phyloP scores from a whole-genome alignment of 1,140 invertebrate genomes.

The Hermetia illucens region DNA sequence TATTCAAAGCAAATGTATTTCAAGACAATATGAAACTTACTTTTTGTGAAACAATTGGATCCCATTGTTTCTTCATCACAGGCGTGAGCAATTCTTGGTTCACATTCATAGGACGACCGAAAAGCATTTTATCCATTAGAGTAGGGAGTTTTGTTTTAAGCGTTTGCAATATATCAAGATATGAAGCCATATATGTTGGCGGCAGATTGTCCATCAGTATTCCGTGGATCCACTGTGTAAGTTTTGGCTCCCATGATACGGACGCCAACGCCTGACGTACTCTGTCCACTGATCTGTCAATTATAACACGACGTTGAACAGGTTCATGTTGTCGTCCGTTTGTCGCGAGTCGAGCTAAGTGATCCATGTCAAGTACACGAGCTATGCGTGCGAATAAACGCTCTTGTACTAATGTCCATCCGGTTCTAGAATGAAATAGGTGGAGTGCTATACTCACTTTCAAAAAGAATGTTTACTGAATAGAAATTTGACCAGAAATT shows the following conservation, averaged over 20 bases:
- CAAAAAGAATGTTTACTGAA: no score
- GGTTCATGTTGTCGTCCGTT: slow-evolving; percentile 43
- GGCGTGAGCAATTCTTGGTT: slow-evolving; percentile 37
- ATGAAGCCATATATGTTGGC: slow-evolving; percentile 51
- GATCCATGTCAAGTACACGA: slow-evolving; percentile 54
- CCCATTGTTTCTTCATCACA: slow-evolving; percentile 63
- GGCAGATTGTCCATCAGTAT: slow-evolving; percentile 56
- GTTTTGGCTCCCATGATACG: slow-evolving; percentile 50
- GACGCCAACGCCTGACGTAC: slow-evolving; percentile 51
- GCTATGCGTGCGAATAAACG: slow-evolving; percentile 50
- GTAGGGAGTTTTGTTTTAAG: slow-evolving; percentile 58
- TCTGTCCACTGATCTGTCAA: slow-evolving; percentile 56
- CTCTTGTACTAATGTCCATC: slow-evolving; percentile 51
- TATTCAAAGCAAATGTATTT: slow-evolving; percentile 18
- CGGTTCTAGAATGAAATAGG: slow-evolving; percentile 35
- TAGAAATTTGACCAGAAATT: no score
- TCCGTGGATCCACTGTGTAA: slow-evolving; percentile 67
- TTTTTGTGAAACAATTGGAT: slow-evolving; percentile 39
- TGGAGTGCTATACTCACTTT: no score
- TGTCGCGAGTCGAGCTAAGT: slow-evolving; percentile 47
- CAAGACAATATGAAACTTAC: slow-evolving; percentile 9
- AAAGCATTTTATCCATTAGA: slow-evolving; percentile 64
- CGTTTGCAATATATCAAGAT: slow-evolving; percentile 68
- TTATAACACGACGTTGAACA: slow-evolving; percentile 46
- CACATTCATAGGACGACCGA: slow-evolving; percentile 38